phyloP scores from a whole-genome alignment of 2,888 invertebrate species.

The Limnephilus rhombicus region DNA sequence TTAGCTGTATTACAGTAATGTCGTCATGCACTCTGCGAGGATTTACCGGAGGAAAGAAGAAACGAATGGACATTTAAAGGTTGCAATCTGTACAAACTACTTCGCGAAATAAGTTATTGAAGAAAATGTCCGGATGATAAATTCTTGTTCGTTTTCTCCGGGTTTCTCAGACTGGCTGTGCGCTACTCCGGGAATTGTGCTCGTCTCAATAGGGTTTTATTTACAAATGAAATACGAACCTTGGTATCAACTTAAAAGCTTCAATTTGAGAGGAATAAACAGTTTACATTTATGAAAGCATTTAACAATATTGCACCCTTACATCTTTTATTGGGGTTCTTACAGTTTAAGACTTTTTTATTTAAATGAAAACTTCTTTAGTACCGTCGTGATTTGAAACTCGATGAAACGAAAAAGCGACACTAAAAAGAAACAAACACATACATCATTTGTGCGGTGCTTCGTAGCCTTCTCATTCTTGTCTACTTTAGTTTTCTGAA shows the following conservation, averaged over 20 bases:
- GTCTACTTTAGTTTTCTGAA: too few relatives aligned
- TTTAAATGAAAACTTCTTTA: too few relatives aligned
- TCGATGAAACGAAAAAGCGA: too few relatives aligned
- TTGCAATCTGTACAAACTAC: constrained; percentile 11
- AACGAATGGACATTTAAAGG: constrained; percentile 32
- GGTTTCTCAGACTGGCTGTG: background rate
- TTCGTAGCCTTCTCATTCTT: too few relatives aligned
- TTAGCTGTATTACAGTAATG: constrained; percentile 2
- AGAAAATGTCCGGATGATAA: constrained; percentile 10
- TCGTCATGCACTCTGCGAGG: constrained; percentile 4
- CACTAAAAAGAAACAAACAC: too few relatives aligned
- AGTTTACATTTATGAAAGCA: background rate
- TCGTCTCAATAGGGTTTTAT: background rate
- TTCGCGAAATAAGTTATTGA: background rate
- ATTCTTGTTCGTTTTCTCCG: background rate
- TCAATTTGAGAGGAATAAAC: background rate
- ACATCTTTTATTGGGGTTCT: too few relatives aligned
- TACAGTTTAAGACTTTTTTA: too few relatives aligned
- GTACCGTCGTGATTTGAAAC: too few relatives aligned
- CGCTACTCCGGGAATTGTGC: background rate
- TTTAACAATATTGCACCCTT: background rate
- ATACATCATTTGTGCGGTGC: too few relatives aligned
- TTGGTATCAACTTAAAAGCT: background rate
- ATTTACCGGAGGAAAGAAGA: constrained; percentile 8
- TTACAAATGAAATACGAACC: background rate